Evolutionary conservation across 1,140 invertebrate species (phyloP), one percentile per base, ranked within the genome.

Genomic region (Laupala kohalensis): DNA sequence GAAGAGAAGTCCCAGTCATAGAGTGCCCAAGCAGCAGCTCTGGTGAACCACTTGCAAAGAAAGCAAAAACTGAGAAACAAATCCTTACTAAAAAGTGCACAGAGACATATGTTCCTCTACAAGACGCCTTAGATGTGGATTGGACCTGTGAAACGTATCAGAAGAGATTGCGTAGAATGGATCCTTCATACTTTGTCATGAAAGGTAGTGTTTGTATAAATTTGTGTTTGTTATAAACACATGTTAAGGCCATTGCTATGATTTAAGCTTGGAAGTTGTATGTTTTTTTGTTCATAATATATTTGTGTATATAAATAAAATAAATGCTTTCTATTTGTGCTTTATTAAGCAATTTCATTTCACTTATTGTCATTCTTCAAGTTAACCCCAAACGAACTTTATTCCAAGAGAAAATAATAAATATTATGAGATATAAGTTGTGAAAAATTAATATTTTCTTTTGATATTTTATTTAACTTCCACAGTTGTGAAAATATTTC

Each of bases 121-220:
- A 89, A 72, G 84, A 86, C 73, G 86, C 90, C 37, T 77, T 94
- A 4, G 84, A 90, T 64, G 86, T 88, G 26, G 86, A 92, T 72
- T 86, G 84, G 83, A 78, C 74, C n/a, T 69, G 75, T 26, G 81
- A 80, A 37, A 79, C 80, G 15, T 80, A 81, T 74, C 74, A 76
- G 6, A 80, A 78, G 70, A 80, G 80, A 66, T 69, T 85, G 6
- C 83, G 80, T 73, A 80, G 80, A 73, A 81, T 79, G 13, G 75
- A 80, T 66, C 75, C 28, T 79, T 81, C 63, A 81, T 82, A 77
- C 70, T 77, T 76, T 71, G 53, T 76, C 12, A 72, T 75, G 25
- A 76, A 74, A 74, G 24, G 73, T 72, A 68, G 3, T 6, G 65
- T 66, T 24, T 26, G 3, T 6, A 19, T 0, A 19, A 4, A 19